Conservation (phyloP, 2,113 vertebrate genomes). For the rabbit (Oryctolagus cuniculus) region mOryCun1.1 NC_091443.1:61159501-61160000, state of each 20-base stretch:
- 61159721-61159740: constrained; percentile 46
- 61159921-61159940: not conserved
- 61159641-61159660: constrained; percentile 58
- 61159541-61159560: not conserved
- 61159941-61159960: constrained; percentile 36
- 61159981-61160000: constrained; percentile 9
- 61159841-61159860: constrained; percentile 58
- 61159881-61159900: not conserved
- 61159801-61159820: constrained; percentile 64
- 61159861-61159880: constrained; percentile 43
- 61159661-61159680: constrained; percentile 55
- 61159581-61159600: constrained; percentile 5
- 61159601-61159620: constrained; percentile 65
- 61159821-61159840: constrained; percentile 47
- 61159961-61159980: constrained; percentile 27
- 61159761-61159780: constrained; percentile 67
- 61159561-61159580: constrained; percentile 52
- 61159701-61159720: constrained; percentile 46
- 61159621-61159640: constrained; percentile 55
- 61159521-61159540: constrained; percentile 65
- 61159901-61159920: constrained; percentile 27
- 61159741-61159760: constrained; percentile 66
- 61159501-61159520: not conserved
- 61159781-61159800: constrained; percentile 35
- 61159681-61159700: not conserved